These are phyloP conservation scores for Gymnoscopelus microlampas DNA, from an alignment of 2,797 vertebrate genomes.

Conservation along the genomic window DNA sequence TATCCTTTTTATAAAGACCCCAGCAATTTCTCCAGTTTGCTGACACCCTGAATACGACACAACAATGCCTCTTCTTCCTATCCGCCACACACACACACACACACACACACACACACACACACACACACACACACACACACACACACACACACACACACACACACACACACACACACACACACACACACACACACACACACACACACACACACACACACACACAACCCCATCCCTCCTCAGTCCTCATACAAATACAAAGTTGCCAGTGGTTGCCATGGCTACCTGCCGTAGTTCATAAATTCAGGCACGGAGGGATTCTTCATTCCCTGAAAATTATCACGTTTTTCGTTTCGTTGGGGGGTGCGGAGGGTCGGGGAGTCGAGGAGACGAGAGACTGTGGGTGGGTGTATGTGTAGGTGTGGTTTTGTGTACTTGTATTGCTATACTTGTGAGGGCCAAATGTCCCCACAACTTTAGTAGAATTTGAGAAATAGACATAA, in stretches of 20 bases:
- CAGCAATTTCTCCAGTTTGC: slow-evolving; percentile 74
- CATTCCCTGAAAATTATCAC: slow-evolving; percentile 65
- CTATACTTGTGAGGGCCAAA: too few species aligned
- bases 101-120: slow-evolving; percentile 14
- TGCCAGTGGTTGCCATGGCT: slow-evolving; percentile 69
- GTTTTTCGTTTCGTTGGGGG: not conserved
- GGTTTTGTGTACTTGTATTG: too few species aligned
- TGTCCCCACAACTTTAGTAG: too few species aligned
- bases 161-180: too few species aligned
- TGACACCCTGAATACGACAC: slow-evolving; percentile 75
- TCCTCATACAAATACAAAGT: slow-evolving; percentile 72
- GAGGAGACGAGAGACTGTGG: too few species aligned
- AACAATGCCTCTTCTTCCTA: slow-evolving; percentile 69
- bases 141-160: too few species aligned
- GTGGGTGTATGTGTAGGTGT: too few species aligned
- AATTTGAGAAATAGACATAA: too few species aligned
- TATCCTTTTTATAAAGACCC: slow-evolving; percentile 59
- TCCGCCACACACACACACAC: slow-evolving; percentile 18
- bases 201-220: too few species aligned
- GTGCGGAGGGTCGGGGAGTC: too few species aligned
- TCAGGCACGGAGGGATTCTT: slow-evolving; percentile 61
- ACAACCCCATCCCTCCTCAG: slow-evolving; percentile 32
- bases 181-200: slow-evolving; percentile 40
- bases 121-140: slow-evolving; percentile 26
- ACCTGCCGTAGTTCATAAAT: slow-evolving; percentile 67